A percentile compares a stretch with the other conserved stretches of the same genome.
Evolutionary conservation across 2,797 vertebrate genomes (phyloP).

Genomic region (Florisuga fusca): DNA sequence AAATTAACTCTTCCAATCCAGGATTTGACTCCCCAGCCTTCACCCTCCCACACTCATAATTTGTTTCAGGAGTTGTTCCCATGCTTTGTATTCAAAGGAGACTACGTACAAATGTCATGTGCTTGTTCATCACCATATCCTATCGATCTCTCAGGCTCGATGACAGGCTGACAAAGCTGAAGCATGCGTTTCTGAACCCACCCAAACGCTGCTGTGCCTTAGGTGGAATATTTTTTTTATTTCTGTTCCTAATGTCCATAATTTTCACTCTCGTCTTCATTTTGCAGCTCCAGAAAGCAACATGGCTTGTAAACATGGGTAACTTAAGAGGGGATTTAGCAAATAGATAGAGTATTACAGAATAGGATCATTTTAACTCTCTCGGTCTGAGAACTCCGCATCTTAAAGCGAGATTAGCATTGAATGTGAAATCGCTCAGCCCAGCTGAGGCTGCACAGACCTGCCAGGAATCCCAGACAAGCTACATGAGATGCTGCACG

Average conservation of each 20-base stretch:
- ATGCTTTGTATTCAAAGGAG: not conserved
- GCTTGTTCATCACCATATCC: not conserved
- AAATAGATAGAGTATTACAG: not conserved
- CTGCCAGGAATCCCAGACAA: not conserved
- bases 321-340: not conserved
- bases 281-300: not conserved
- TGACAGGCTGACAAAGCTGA: not conserved
- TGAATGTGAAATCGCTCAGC: not conserved
- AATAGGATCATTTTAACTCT: not conserved
- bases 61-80: not conserved
- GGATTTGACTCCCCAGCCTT: not conserved
- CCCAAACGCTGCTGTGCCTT: not conserved
- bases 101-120: not conserved
- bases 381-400: not conserved
- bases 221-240: too few relatives aligned
- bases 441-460: not conserved
- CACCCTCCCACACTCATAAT: not conserved
- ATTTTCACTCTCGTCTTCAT: not conserved
- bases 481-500: not conserved
- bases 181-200: accelerated
- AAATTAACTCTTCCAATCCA: not conserved
- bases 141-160: not conserved
- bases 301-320: not conserved
- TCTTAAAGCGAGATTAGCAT: not conserved
- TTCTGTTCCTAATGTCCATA: too few relatives aligned